These are phyloP conservation scores for Caenorhabditis angaria DNA, from an alignment of 2,888 invertebrate species.

Conservation along the genomic window DNA sequence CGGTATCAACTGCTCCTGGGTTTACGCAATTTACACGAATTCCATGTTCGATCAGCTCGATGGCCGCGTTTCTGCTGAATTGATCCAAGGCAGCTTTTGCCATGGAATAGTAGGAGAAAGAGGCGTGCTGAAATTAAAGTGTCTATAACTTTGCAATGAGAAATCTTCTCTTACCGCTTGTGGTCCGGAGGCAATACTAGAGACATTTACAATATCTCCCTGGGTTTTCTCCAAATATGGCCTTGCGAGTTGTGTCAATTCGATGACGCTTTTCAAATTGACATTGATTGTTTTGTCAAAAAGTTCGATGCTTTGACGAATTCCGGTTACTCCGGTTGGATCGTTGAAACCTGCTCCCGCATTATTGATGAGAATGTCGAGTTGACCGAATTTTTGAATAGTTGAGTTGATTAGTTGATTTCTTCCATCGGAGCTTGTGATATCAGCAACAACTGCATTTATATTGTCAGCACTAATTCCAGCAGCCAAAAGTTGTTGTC, in stretches of 20 bases:
- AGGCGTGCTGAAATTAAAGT: neutral
- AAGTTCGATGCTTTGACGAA: neutral
- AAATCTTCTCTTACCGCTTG: slow-evolving; percentile 19
- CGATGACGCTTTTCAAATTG: slow-evolving; percentile 15
- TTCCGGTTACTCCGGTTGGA: neutral
- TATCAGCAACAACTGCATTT: neutral
- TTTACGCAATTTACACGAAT: slow-evolving; percentile 32
- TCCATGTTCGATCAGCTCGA: slow-evolving; percentile 24
- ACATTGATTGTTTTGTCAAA: neutral
- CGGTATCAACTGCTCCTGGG: slow-evolving; percentile 20
- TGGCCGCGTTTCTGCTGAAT: slow-evolving; percentile 24
- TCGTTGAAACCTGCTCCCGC: neutral
- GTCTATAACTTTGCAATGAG: too few relatives aligned
- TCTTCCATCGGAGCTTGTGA: neutral
- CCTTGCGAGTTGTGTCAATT: slow-evolving; percentile 28
- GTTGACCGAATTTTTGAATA: slow-evolving; percentile 1
- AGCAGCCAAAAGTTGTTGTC: neutral
- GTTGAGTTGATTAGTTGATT: neutral
- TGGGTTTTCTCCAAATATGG: slow-evolving; percentile 24
- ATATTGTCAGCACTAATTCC: neutral
- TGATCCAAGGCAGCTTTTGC: slow-evolving; percentile 30
- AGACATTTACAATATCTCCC: slow-evolving; percentile 38
- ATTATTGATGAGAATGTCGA: neutral
- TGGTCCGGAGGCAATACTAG: slow-evolving; percentile 35
- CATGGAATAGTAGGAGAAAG: slow-evolving; percentile 24